A percentile compares a stretch with the other conserved stretches of the same genome.
phyloP scores from a whole-genome alignment of 2,888 invertebrate species.

The Epiblema foenella region DNA sequence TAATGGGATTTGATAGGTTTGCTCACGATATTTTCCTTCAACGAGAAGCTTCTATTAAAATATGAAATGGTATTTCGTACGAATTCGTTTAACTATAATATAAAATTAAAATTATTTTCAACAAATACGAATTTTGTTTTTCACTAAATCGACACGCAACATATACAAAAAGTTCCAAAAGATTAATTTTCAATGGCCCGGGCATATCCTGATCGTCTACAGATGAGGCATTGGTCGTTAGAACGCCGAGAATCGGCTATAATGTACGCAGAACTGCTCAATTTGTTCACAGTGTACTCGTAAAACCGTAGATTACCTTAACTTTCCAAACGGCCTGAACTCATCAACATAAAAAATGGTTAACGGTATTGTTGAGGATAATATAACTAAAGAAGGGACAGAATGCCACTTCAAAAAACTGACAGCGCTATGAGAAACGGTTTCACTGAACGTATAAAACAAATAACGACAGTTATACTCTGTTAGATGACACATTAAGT shows the following conservation, averaged over 20 bases:
- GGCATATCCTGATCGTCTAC: background rate
- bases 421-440: conserved; percentile 17
- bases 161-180: background rate
- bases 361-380: conserved; percentile 20
- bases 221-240: background rate
- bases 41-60: no score
- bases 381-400: conserved; percentile 6
- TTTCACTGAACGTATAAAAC: conserved; percentile 51
- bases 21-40: no score
- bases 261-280: background rate
- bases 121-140: no score
- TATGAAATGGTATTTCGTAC: no score
- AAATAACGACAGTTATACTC: conserved; percentile 54
- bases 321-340: conserved; percentile 22
- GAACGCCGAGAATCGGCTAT: background rate
- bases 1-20: no score
- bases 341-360: conserved; percentile 41
- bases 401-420: conserved; percentile 4
- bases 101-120: no score
- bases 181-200: background rate
- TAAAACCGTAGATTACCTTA: conserved; percentile 20
- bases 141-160: background rate
- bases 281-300: conserved; percentile 20
- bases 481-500: conserved; percentile 56
- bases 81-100: no score